Evolutionary conservation across 2,797 vertebrate species (phyloP).

Genomic region (Toxotes lorentzi): DNA sequence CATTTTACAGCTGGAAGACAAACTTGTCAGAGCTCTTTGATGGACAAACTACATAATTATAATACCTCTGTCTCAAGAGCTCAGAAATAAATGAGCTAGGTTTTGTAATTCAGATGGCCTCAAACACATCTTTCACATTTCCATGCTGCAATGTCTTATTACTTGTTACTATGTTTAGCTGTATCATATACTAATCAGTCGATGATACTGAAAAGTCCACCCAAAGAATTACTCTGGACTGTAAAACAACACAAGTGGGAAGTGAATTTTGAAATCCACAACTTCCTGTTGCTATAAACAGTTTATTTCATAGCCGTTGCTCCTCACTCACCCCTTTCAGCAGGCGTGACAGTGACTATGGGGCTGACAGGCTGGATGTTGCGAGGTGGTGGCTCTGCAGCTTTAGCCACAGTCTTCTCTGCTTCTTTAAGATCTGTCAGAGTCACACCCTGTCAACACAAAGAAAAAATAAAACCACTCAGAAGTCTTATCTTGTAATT

Average conservation of each 20-base stretch:
- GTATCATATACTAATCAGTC: neutral
- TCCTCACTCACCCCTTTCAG: constrained; percentile 82
- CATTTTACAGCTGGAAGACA: too few species aligned
- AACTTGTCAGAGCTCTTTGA: too few species aligned
- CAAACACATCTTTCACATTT: neutral
- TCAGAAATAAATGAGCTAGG: too few species aligned
- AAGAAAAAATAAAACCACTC: constrained; percentile 9
- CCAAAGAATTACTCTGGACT: neutral
- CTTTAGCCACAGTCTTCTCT: constrained; percentile 83
- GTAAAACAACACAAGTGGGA: neutral
- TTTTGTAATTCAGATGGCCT: too few species aligned
- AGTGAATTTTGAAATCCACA: too few species aligned
- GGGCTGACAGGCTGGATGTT: constrained; percentile 84
- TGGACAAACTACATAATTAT: neutral
- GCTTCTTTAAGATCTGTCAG: constrained; percentile 93
- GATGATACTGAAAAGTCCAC: neutral
- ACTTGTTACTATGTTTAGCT: neutral
- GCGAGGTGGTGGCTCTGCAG: constrained; percentile 66
- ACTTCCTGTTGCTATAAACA: neutral
- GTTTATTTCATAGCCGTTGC: neutral
- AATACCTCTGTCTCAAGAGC: too few species aligned
- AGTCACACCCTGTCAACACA: constrained; percentile 88
- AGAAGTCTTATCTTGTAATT: neutral
- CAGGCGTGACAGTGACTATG: constrained; percentile 81
- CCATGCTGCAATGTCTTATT: neutral